phyloP scores from a whole-genome alignment of 2,113 vertebrate genomes.

The Dasyornis broadbenti region DNA sequence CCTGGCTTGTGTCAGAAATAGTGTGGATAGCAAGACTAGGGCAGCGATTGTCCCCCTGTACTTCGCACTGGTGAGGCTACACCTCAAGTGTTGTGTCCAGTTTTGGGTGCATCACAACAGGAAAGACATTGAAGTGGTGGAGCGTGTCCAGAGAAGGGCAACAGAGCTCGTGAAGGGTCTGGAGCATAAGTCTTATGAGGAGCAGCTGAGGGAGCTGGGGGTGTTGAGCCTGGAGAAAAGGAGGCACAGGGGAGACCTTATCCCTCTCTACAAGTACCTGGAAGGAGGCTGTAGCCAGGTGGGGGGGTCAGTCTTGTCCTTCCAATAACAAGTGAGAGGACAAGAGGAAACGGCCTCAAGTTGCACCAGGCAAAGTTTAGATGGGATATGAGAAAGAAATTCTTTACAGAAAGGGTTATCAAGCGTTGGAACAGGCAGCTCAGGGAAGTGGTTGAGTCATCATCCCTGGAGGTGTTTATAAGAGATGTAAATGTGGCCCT shows the following conservation, averaged over 20 bases:
- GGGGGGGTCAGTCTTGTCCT: not conserved
- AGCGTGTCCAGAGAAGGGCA: accelerated
- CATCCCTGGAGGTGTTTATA: not conserved
- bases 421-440: not conserved
- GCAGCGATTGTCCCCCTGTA: not conserved
- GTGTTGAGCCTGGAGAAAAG: not conserved
- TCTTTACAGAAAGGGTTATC: not conserved
- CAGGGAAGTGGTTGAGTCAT: not conserved
- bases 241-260: not conserved
- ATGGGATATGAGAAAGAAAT: not conserved
- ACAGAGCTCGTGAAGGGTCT: not conserved
- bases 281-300: not conserved
- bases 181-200: not conserved
- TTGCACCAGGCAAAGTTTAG: not conserved
- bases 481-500: not conserved
- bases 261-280: not conserved
- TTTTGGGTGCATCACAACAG: not conserved
- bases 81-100: not conserved
- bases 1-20: not conserved
- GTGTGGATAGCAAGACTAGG: not conserved
- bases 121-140: not conserved
- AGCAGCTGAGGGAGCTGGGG: not conserved
- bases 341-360: not conserved
- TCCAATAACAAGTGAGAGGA: not conserved
- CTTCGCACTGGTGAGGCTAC: not conserved